Percentiles rank a stretch among this genome's conserved stretches.
Conservation (phyloP, 30 jellyfish, hydroid and myxozoan genomes). For the Aurelia coerulea region DNA sequence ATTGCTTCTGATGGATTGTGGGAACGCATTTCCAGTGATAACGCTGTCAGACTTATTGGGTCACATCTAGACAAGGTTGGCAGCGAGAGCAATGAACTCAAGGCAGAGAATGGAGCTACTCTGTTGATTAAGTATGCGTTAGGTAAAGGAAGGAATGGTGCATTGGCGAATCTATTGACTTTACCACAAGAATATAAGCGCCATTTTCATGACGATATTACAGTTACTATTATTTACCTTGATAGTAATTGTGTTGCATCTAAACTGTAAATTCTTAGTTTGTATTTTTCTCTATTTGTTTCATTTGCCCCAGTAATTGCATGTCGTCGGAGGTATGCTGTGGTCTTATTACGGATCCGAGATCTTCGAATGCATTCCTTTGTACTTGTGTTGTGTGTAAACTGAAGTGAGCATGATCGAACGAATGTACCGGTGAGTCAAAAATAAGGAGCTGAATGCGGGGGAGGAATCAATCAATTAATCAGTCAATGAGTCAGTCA, state of each 20-base stretch:
- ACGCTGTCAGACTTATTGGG: constrained; percentile 87
- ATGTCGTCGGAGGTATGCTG: no score
- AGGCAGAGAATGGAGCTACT: constrained; percentile 86
- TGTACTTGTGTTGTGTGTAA: no score
- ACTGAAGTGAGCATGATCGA: no score
- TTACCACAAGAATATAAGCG: constrained; percentile 77
- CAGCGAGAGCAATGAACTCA: not conserved
- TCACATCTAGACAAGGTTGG: constrained; percentile 47
- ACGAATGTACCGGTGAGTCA: no score
- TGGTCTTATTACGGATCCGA: no score
- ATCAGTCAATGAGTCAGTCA: no score
- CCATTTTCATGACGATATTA: constrained; percentile 91
- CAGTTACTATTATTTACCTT: constrained; percentile 88
- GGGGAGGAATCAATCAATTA: no score
- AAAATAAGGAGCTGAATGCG: no score
- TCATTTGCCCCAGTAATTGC: no score
- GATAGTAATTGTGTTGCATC: constrained; percentile 1
- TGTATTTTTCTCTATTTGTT: no score
- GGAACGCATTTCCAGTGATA: constrained; percentile 89
- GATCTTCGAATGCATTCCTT: no score
- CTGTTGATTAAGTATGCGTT: constrained; percentile 79
- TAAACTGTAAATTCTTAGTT: constrained; percentile 20
- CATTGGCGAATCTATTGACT: constrained; percentile 64
- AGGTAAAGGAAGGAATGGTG: constrained; percentile 66
- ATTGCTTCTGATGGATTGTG: constrained; percentile 96